phyloP scores from a whole-genome alignment of 2,113 vertebrate species.

The Chlamydotis undulata region DNA sequence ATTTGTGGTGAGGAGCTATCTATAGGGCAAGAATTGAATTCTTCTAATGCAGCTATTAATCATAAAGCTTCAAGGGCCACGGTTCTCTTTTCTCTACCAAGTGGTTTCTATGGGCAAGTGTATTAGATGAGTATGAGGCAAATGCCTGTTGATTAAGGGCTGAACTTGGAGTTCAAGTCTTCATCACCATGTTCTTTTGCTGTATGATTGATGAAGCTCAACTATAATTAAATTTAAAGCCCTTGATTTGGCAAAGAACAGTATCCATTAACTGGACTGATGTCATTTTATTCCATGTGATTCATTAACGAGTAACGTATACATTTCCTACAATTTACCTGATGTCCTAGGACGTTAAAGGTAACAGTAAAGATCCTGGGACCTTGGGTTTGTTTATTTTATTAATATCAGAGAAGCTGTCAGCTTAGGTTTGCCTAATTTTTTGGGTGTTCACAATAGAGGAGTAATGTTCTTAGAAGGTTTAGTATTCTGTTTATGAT shows the following conservation, averaged over 20 bases:
- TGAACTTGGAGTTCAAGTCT: constrained; percentile 20
- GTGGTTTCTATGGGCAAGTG: background rate
- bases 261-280: constrained; percentile 63
- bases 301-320: constrained; percentile 61
- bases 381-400: background rate
- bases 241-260: constrained; percentile 55
- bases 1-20: background rate
- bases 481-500: constrained; percentile 69
- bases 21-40: background rate
- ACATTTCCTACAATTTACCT: constrained; percentile 48
- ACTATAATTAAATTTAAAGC: constrained; percentile 60
- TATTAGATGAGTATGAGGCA: background rate
- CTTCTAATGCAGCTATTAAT: constrained; percentile 12
- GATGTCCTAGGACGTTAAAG: constrained; percentile 19
- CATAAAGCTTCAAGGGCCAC: background rate
- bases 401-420: background rate
- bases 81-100: background rate
- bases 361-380: background rate
- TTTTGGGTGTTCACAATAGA: constrained; percentile 18
- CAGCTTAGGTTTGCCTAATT: background rate
- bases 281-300: constrained; percentile 62
- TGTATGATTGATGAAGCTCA: constrained; percentile 58
- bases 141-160: constrained; percentile 23
- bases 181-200: constrained; percentile 33
- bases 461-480: constrained; percentile 59